Percentiles rank a stretch among this genome's conserved stretches.
phyloP scores from a whole-genome alignment of 2,888 invertebrate species.

The Plagiodera versicolora region DNA sequence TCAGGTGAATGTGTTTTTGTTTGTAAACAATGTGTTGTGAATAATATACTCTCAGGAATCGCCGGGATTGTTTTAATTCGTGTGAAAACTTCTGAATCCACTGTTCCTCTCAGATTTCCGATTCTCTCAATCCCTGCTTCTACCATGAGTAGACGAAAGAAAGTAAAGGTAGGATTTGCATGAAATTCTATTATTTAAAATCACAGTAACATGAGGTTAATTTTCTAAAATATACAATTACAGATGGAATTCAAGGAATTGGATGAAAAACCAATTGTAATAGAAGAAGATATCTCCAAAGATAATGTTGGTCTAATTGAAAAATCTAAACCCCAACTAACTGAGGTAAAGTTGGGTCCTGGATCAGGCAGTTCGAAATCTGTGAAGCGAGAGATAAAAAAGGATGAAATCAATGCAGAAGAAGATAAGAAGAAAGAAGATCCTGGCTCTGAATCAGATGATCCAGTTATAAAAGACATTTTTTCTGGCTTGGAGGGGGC shows the following conservation, averaged over 20 bases:
- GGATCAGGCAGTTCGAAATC: constrained; percentile 55
- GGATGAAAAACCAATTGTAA: constrained; percentile 66
- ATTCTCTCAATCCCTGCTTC: no score
- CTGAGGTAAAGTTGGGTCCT: constrained; percentile 60
- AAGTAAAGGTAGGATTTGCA: constrained; percentile 45
- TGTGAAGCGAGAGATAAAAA: constrained; percentile 49
- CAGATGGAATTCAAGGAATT: constrained; percentile 69
- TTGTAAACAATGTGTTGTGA: no score
- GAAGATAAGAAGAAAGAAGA: constrained; percentile 64
- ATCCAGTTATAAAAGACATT: constrained; percentile 58
- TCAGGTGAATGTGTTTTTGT: no score
- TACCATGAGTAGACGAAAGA: constrained; percentile 53
- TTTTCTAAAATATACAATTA: constrained; percentile 26
- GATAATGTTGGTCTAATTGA: constrained; percentile 59
- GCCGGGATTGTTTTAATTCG: neutral
- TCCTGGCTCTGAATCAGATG: constrained; percentile 67
- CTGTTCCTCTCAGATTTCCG: neutral
- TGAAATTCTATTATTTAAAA: constrained; percentile 2
- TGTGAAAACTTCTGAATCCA: neutral
- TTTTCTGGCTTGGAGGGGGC: constrained; percentile 79
- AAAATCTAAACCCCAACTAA: constrained; percentile 57
- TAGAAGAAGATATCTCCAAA: constrained; percentile 62
- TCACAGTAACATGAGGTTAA: constrained; percentile 31
- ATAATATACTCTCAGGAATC: no score
- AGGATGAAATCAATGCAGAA: constrained; percentile 53